Percentiles rank a stretch among this genome's conserved stretches.
phyloP scores from a whole-genome alignment of 2,797 vertebrate genomes.

The Anas acuta region DNA sequence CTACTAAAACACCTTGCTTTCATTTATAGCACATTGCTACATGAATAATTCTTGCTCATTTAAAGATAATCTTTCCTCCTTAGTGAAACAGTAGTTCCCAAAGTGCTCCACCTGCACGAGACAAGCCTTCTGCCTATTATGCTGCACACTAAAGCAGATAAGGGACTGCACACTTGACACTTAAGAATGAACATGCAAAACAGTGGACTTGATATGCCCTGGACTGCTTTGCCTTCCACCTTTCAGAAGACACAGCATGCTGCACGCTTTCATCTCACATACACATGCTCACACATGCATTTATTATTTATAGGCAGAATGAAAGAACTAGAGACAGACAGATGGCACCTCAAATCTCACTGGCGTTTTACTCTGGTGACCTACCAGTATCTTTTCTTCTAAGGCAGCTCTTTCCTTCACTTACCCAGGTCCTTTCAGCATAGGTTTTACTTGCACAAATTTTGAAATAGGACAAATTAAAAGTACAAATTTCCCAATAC shows the following conservation, averaged over 20 bases:
- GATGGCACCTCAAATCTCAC: not conserved
- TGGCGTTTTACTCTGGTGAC: not conserved
- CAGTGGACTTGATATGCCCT: not conserved
- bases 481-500: not conserved
- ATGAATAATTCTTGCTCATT: not conserved
- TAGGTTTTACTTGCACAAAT: not conserved
- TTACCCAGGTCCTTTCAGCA: not conserved
- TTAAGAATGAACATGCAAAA: not conserved
- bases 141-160: rapidly evolving
- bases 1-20: not conserved
- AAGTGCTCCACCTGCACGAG: not conserved
- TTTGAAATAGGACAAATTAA: not conserved
- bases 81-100: not conserved
- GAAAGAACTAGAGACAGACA: not conserved
- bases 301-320: not conserved
- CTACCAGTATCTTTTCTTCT: not conserved
- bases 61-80: not conserved
- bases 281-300: rapidly evolving
- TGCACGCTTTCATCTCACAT: not conserved
- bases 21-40: not conserved
- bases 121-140: not conserved
- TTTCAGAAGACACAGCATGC: not conserved
- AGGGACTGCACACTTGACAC: not conserved
- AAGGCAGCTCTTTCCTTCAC: not conserved
- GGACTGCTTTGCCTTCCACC: not conserved